Evolutionary conservation across 2,113 vertebrate species (phyloP).

Genomic region (Anarhynchus alexandrinus): DNA sequence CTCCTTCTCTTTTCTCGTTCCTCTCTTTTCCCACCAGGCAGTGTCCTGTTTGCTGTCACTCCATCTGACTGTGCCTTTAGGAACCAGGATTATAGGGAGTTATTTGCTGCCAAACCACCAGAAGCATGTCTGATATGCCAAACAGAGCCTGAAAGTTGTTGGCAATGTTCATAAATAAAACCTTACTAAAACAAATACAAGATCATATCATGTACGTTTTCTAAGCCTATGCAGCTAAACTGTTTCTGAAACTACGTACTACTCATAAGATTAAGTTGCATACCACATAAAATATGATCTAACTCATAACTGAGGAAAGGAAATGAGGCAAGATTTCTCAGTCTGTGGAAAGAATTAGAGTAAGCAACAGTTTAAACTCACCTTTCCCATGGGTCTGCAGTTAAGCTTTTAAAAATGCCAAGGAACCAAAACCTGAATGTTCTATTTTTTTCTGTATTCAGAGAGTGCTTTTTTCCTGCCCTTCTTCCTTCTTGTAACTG

Average conservation of each 20-base stretch:
- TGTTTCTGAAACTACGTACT: background rate
- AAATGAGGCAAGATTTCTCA: slow-evolving; percentile 37
- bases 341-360: slow-evolving; percentile 40
- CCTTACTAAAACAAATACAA: background rate
- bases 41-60: background rate
- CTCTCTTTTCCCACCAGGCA: background rate
- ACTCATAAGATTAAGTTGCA: background rate
- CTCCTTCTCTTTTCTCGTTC: background rate
- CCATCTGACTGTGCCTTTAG: background rate
- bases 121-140: background rate
- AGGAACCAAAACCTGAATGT: background rate
- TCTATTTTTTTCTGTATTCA: background rate
- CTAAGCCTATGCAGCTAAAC: background rate
- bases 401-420: background rate
- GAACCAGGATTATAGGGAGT: background rate
- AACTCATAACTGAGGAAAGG: background rate
- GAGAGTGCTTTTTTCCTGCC: background rate
- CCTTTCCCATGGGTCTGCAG: background rate
- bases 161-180: background rate
- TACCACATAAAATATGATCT: background rate
- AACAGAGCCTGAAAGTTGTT: background rate
- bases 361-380: background rate
- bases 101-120: background rate
- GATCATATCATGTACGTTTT: background rate
- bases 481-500: background rate